Evolutionary conservation across 2,797 vertebrate genomes (phyloP), one percentile per base, ranked within the genome.

Genomic region (Corythornis leucogaster): DNA sequence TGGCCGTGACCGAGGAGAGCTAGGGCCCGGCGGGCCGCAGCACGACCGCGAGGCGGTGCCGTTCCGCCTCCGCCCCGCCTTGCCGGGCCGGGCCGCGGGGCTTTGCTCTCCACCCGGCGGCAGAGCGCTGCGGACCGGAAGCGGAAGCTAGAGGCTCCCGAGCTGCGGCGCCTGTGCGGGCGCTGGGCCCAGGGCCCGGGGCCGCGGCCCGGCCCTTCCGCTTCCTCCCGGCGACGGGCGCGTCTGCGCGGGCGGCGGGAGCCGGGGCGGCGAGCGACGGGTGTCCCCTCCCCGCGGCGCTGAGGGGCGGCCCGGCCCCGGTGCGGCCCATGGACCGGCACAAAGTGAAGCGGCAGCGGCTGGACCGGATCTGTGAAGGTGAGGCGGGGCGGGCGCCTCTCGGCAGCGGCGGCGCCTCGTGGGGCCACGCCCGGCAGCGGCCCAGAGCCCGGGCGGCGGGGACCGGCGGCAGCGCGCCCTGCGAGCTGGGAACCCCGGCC

Each of bases 331-430:
- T 99, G 99, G 99, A 99, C 98, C 99, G 98, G 97, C 98, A 99
- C 97, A 99, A 99, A 98, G 99, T 99, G 92, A 99, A 99, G 98
- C 98, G 99, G 83, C 98, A 99, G 97, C 98, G 98, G 97, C 97
- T 99, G 96, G 99, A 99, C 97, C 98, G 99, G 94, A 99, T 99
- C 93, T 99, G 99, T 96, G 99, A 99, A 97, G 99, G 99, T 99
- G 95, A 92, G 86, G 69, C 10, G 45, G 40, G 24, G 46, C 12
- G 26, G 69, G 87, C 83, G 59, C 81, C 92, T 51, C 91, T 50
- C 48, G 48, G 24, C 48, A 21, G 11, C 45, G 22, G 48, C 48
- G 59, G 38, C 35, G 26, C 38, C 57, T 57, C 42, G 19, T 31
- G 53, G 38, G n/a, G 53, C 45, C 45, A 15, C 53, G 11, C 53